Conservation (phyloP, 1,140 invertebrate species). For the Bombyx mori region DNA sequence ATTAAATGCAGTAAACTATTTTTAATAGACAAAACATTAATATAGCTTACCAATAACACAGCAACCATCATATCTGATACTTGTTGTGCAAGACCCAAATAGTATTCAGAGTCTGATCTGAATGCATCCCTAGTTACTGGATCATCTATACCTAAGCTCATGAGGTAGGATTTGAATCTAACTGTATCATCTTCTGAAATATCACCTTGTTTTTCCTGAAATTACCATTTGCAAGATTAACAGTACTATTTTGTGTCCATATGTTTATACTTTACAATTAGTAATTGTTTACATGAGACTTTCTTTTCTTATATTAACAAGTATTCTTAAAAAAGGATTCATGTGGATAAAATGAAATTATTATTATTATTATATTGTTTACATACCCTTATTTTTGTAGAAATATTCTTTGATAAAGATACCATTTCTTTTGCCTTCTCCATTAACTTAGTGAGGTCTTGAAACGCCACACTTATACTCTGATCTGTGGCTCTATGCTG, state of each 20-base stretch:
- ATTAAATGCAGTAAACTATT: no score
- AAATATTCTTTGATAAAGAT: constrained; percentile 90
- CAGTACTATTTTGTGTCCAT: no score
- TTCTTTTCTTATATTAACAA: no score
- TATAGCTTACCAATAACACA: constrained; percentile 80
- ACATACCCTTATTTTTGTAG: constrained; percentile 89
- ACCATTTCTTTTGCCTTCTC: constrained; percentile 98
- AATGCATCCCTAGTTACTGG: constrained; percentile 94
- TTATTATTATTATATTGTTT: not conserved
- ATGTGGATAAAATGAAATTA: constrained; percentile 1
- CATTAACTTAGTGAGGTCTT: constrained; percentile 96
- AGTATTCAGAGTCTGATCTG: constrained; percentile 90
- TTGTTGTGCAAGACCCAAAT: constrained; percentile 88
- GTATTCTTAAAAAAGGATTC: not conserved
- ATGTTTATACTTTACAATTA: no score
- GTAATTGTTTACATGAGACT: no score
- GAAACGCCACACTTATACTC: constrained; percentile 93
- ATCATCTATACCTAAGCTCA: constrained; percentile 97
- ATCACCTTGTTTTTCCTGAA: constrained; percentile 93
- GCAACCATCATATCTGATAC: constrained; percentile 86
- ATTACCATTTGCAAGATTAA: not conserved
- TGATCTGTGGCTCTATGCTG: constrained; percentile 92
- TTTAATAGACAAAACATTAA: constrained; percentile 2
- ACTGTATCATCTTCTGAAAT: constrained; percentile 98
- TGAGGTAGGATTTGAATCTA: constrained; percentile 94